A percentile compares a stretch with the other conserved stretches of the same genome.
Evolutionary conservation across 2,797 vertebrate genomes (phyloP).

Genomic region (Phoeniculus purpureus): DNA sequence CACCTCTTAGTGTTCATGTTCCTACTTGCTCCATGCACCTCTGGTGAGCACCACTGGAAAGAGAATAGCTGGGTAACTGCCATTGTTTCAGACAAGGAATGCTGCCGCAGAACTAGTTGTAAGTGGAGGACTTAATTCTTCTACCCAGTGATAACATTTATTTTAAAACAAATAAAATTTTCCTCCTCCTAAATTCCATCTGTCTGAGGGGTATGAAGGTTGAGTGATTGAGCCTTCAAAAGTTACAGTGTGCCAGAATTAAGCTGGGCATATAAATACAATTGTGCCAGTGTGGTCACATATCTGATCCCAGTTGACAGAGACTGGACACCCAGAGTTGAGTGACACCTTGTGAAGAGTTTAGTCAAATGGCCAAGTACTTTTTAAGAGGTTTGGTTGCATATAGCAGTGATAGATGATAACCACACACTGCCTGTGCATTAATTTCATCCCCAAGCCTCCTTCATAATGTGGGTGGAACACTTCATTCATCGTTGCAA

Average conservation of each 20-base stretch:
- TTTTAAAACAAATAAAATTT: slow-evolving; percentile 59
- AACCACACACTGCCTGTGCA: not conserved
- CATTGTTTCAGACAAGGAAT: not conserved
- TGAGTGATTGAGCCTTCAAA: slow-evolving; percentile 1
- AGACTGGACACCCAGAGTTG: not conserved
- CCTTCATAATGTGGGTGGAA: not conserved
- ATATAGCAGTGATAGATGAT: not conserved
- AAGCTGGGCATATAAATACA: not conserved
- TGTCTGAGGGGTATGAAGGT: slow-evolving; percentile 53
- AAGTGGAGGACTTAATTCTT: slow-evolving; percentile 48
- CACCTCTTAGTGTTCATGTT: not conserved
- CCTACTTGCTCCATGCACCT: not conserved
- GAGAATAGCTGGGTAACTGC: not conserved
- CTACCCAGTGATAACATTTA: slow-evolving; percentile 43
- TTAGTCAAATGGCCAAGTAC: not conserved
- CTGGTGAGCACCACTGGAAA: not conserved
- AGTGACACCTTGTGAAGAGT: not conserved
- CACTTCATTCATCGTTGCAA: not conserved
- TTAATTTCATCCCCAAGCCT: slow-evolving; percentile 3
- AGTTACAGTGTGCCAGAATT: not conserved
- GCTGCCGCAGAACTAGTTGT: not conserved
- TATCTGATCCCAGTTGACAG: not conserved
- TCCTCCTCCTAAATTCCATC: slow-evolving; percentile 61
- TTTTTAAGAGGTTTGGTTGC: not conserved
- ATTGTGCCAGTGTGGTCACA: not conserved